A percentile compares a stretch with the other conserved stretches of the same genome.
phyloP scores from a whole-genome alignment of 2,113 vertebrate species.

The Cyphomyrus discorhynchus region DNA sequence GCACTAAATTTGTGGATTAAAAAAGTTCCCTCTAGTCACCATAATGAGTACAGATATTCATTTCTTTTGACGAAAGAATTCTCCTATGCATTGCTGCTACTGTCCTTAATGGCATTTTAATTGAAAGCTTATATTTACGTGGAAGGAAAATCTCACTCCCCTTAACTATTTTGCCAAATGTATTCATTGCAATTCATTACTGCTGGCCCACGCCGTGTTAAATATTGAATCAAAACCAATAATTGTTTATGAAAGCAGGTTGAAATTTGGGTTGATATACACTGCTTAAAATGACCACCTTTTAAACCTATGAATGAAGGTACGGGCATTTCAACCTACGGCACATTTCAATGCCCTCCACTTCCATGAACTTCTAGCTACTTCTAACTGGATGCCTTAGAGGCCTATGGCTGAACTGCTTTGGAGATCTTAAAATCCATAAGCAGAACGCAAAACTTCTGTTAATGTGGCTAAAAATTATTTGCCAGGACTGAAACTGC shows the following conservation, averaged over 20 bases:
- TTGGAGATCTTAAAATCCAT: background rate
- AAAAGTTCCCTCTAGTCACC: slow-evolving; percentile 12
- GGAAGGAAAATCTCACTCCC: background rate
- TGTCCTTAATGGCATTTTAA: slow-evolving; percentile 6
- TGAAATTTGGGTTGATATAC: background rate
- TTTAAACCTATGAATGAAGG: background rate
- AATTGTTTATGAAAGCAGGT: background rate
- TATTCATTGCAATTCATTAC: background rate
- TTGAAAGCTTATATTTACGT: background rate
- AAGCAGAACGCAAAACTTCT: background rate
- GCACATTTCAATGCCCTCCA: background rate
- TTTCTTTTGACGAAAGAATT: background rate
- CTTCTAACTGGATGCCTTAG: background rate
- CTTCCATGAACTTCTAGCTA: background rate
- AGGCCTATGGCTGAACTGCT: background rate
- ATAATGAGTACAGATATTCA: background rate
- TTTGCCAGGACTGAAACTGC: background rate
- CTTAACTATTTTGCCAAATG: background rate
- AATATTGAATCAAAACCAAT: background rate
- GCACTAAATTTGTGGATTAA: slow-evolving; percentile 10
- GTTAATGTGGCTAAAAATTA: background rate
- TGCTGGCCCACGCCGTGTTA: background rate
- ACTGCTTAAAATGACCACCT: background rate
- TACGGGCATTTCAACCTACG: background rate
- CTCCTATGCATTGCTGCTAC: background rate